Percentiles rank a stretch among this genome's conserved stretches.
phyloP scores from a whole-genome alignment of 2,888 invertebrate species.

The Cantharis rufa region DNA sequence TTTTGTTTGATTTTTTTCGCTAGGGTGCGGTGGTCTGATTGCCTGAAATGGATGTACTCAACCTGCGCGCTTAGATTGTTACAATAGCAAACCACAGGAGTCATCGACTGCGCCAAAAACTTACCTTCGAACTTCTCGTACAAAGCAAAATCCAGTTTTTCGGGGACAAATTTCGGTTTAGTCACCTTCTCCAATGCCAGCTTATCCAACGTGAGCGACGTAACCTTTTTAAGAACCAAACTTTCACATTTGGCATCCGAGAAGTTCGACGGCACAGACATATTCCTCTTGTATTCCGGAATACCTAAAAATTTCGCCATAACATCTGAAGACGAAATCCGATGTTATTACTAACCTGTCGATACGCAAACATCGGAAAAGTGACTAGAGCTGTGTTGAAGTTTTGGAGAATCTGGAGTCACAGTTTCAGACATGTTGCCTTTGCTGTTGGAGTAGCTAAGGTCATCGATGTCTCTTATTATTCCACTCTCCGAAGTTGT shows the following conservation, averaged over 20 bases:
- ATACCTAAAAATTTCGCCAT: slow-evolving; percentile 33
- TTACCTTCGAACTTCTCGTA: slow-evolving; percentile 94
- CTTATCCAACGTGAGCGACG: slow-evolving; percentile 78
- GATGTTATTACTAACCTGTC: neutral
- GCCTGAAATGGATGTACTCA: too few relatives aligned
- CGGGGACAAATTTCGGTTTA: slow-evolving; percentile 79
- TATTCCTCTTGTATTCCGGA: slow-evolving; percentile 48
- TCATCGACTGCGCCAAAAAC: slow-evolving; percentile 32
- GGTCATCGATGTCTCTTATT: slow-evolving; percentile 1
- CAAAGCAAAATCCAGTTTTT: slow-evolving; percentile 83
- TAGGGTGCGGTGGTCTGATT: too few relatives aligned
- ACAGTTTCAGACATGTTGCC: neutral
- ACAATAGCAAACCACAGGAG: neutral
- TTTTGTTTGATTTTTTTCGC: too few relatives aligned
- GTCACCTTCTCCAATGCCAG: slow-evolving; percentile 68
- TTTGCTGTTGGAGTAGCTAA: neutral
- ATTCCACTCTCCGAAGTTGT: slow-evolving; percentile 8
- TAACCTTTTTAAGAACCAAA: slow-evolving; percentile 81
- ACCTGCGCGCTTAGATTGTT: too few relatives aligned
- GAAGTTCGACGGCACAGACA: slow-evolving; percentile 53
- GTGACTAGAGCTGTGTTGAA: neutral
- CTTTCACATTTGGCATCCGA: slow-evolving; percentile 59
- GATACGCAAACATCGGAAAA: slow-evolving; percentile 3
- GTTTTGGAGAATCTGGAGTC: neutral
- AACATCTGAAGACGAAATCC: neutral